Conservation (phyloP, 2,113 vertebrate species). For the Tricholaema leucomelas region DNA sequence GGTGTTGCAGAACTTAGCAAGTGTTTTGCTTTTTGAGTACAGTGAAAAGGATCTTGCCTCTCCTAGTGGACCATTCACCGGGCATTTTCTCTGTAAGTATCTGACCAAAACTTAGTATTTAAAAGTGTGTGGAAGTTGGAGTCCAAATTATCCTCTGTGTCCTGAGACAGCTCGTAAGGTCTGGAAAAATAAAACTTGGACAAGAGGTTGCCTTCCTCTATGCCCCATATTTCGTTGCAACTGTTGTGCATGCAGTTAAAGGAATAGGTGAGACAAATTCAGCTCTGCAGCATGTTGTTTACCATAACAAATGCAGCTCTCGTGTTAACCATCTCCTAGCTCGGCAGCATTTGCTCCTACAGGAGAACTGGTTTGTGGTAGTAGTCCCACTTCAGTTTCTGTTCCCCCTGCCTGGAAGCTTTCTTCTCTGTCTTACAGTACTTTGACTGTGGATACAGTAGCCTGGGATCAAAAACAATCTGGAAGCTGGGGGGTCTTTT, state of each 20-base stretch:
- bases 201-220: background rate
- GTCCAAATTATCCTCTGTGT: background rate
- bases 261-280: background rate
- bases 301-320: background rate
- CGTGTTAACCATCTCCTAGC: background rate
- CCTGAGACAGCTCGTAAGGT: background rate
- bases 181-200: background rate
- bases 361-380: background rate
- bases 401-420: background rate
- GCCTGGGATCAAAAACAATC: background rate
- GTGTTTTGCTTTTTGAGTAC: background rate
- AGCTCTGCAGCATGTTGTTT: background rate
- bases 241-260: background rate
- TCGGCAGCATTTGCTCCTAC: background rate
- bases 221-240: background rate
- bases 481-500: background rate
- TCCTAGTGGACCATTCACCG: background rate
- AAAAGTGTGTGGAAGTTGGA: rapidly evolving
- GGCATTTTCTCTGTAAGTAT: background rate
- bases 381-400: background rate
- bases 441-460: background rate
- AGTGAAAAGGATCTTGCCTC: background rate
- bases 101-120: background rate
- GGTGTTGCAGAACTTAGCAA: rapidly evolving
- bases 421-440: background rate